Evolutionary conservation across 2,113 vertebrate species (phyloP).

Genomic region (Pseudorasbora parva): DNA sequence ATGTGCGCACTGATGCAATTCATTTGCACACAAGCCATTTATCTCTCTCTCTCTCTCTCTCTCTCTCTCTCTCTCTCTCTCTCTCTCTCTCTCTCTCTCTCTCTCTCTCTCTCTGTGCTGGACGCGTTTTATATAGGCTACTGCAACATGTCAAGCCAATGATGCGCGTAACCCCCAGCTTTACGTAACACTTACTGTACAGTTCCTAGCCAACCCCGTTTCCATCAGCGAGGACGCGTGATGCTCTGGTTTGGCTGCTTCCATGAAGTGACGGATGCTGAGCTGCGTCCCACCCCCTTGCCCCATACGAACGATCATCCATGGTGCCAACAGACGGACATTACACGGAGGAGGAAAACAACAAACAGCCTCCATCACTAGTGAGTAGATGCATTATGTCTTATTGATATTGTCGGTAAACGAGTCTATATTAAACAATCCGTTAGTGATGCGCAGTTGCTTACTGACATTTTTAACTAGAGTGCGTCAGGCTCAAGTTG

Average conservation of each 20-base stretch:
- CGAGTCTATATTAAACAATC: too few species aligned
- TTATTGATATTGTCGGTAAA: not conserved
- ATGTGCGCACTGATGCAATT: not conserved
- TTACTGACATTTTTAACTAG: not conserved
- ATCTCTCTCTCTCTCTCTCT: too few species aligned
- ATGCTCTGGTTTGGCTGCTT: conserved; percentile 2
- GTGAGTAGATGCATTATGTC: not conserved
- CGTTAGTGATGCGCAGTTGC: not conserved
- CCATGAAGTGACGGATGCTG: conserved; percentile 45
- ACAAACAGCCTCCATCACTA: conserved; percentile 21
- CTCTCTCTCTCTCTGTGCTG: not conserved
- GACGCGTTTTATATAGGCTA: not conserved
- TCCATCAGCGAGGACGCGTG: not conserved
- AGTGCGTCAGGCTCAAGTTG: not conserved
- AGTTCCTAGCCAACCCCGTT: not conserved
- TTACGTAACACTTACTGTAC: conserved; percentile 20
- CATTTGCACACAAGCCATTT: not conserved
- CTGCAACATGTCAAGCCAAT: not conserved
- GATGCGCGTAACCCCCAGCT: not conserved
- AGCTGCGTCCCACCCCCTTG: not conserved
- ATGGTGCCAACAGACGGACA: conserved; percentile 46
- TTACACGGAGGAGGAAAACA: conserved; percentile 34
- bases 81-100: too few species aligned
- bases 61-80: too few species aligned
- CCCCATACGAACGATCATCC: conserved; percentile 1